Conservation (phyloP, 92 coral and sea anemone genomes). For the Epizoanthus rinbou region DNA sequence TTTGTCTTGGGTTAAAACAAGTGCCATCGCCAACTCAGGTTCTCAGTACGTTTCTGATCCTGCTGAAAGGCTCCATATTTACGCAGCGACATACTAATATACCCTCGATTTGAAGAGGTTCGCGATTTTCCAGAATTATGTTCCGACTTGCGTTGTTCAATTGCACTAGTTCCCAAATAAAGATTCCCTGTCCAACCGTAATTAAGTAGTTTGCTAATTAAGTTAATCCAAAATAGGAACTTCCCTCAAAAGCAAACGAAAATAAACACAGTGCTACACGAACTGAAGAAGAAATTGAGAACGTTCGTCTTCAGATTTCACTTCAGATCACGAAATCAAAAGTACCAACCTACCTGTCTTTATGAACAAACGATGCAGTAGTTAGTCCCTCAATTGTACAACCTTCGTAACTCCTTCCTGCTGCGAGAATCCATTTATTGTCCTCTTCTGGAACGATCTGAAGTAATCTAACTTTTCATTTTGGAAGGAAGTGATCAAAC, state of each 20-base stretch:
- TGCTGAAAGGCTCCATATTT: too few species aligned
- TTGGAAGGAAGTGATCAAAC: not conserved
- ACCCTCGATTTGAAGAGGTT: constrained; percentile 7
- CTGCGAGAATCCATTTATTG: constrained; percentile 5
- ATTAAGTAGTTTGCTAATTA: not conserved
- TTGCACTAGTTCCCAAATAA: not conserved
- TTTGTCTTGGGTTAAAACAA: too few species aligned
- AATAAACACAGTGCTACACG: not conserved
- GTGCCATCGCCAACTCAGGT: too few species aligned
- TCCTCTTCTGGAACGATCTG: not conserved
- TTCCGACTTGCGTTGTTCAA: not conserved
- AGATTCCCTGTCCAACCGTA: not conserved
- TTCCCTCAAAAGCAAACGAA: not conserved
- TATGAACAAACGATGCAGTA: not conserved
- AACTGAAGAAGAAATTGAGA: not conserved
- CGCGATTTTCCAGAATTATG: not conserved
- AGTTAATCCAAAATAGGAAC: not conserved
- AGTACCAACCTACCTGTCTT: not conserved
- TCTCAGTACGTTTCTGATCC: too few species aligned
- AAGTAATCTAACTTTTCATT: not conserved
- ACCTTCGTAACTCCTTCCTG: not conserved
- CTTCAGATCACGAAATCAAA: not conserved
- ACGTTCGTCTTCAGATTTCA: not conserved
- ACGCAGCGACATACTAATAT: not conserved
- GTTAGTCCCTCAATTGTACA: not conserved